Conservation (phyloP, 2,113 vertebrate genomes). For the Phrynosoma blainvillii region DNA sequence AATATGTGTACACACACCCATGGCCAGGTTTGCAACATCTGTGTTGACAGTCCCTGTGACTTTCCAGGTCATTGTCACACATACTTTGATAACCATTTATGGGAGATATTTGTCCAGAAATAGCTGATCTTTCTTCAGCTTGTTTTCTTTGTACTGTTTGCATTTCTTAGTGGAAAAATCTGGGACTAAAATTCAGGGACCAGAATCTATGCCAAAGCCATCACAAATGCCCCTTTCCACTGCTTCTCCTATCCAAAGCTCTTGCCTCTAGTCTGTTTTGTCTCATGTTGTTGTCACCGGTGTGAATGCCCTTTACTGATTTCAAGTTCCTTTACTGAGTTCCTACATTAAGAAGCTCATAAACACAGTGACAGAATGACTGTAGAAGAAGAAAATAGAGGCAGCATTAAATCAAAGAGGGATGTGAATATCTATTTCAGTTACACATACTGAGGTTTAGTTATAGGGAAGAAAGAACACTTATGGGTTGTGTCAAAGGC, state of each 20-base stretch:
- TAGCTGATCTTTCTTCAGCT: neutral
- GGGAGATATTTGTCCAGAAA: neutral
- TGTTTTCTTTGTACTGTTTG: no score
- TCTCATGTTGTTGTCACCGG: neutral
- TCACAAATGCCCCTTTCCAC: neutral
- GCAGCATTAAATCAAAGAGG: neutral
- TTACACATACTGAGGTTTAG: neutral
- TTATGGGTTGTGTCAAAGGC: neutral
- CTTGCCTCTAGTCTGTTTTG: neutral
- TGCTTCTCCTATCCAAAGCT: neutral
- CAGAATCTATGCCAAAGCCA: neutral
- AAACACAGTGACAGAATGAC: neutral
- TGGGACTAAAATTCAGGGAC: no score
- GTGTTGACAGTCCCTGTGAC: neutral
- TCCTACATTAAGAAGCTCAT: neutral
- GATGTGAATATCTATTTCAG: neutral
- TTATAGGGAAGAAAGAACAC: neutral
- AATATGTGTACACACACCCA: neutral
- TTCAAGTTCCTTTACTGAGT: neutral
- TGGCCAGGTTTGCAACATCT: neutral
- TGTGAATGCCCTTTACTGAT: neutral
- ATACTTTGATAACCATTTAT: neutral
- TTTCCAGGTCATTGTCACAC: neutral
- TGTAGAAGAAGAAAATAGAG: neutral
- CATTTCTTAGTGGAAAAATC: neutral